Base-by-base conservation (phyloP, 1,140 invertebrate species). In the Holotrichia oblita region DNA sequence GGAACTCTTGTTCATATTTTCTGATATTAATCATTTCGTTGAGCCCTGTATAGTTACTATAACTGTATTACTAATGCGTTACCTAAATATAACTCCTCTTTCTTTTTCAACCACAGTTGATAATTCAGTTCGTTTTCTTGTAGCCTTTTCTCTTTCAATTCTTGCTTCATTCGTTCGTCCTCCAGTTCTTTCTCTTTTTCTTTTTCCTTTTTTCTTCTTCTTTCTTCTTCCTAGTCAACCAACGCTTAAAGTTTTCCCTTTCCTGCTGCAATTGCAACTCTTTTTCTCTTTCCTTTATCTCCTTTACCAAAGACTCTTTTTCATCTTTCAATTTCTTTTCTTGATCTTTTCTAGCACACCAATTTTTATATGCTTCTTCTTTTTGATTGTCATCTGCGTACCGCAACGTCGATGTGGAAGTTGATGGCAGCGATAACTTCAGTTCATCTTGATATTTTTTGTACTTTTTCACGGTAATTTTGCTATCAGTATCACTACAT, bases 11-110 rank as follows among this genome's bases (percentile, higher is more conserved):
- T 34, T 34, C 4, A 34, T 34, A 34, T 34, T 34, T 34, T 34
- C 27, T 2, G 1, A 34, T 34, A 4, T 34, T 34, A 1, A 34
- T 34, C 4, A 34, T 34, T 4, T 34, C 1, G 27, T 1, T 34
- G 4, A 34, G 27, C 27, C 27, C 27, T 34, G 27, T 4, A 34
- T 34, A 2, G 4, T 34, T 34, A 2, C 4, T 34, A 34, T 34
- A 34, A 34, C 4, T 34, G 27, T 34, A 34, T 34, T 34, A 34
- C 27, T 34, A 34, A 34, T 34, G 76, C 44, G 44, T 79, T 83
- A 89, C 89, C 85, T 87, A 89, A 87, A 79, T 88, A 86, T 8
- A 86, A 85, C 79, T 90, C 88, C 76, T 89, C 88, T 79, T 90
- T 90, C 78, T 85, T 88, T 17, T 84, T 84, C 40, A 89, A 85